Evolutionary conservation across 2,113 vertebrate species (phyloP).

Genomic region (Callopanchax toddi): DNA sequence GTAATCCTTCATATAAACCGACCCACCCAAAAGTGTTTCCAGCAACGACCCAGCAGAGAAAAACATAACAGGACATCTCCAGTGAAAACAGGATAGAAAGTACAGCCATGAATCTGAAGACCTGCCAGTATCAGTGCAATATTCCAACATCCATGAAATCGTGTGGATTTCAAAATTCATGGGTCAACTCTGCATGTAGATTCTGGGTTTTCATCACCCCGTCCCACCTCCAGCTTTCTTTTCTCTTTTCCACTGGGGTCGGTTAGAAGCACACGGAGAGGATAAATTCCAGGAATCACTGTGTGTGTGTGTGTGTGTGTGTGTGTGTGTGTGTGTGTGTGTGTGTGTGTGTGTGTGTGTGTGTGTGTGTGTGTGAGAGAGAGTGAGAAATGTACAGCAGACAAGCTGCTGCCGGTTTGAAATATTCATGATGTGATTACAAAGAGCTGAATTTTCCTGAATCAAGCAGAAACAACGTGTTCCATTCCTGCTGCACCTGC

Average conservation of each 20-base stretch:
- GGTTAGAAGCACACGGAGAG: slow-evolving; percentile 5
- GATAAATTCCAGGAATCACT: neutral
- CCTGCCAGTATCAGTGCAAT: slow-evolving; percentile 15
- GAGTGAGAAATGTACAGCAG: slow-evolving; percentile 11
- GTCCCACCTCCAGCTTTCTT: slow-evolving; percentile 8
- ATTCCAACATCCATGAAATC: slow-evolving; percentile 1
- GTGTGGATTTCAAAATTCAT: slow-evolving; percentile 19
- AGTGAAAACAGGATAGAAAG: slow-evolving; percentile 16
- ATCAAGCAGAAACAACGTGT: neutral
- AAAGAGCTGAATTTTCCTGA: slow-evolving; percentile 21
- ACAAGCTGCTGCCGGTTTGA: slow-evolving; percentile 9
- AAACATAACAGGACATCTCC: slow-evolving; percentile 17
- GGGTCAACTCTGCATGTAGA: neutral
- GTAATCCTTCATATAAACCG: slow-evolving; percentile 18
- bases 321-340: too few species aligned
- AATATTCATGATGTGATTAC: slow-evolving; percentile 13
- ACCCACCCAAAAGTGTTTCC: slow-evolving; percentile 14
- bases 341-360: too few species aligned
- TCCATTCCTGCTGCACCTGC: slow-evolving; percentile 6
- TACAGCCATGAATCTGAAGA: slow-evolving; percentile 38
- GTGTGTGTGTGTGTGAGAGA: too few species aligned
- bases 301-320: neutral
- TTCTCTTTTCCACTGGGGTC: neutral
- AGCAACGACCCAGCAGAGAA: neutral
- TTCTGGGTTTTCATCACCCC: slow-evolving; percentile 12